These are phyloP conservation scores for Linurgus olivaceus DNA, from an alignment of 2,797 vertebrate species.

Conservation along the genomic window DNA sequence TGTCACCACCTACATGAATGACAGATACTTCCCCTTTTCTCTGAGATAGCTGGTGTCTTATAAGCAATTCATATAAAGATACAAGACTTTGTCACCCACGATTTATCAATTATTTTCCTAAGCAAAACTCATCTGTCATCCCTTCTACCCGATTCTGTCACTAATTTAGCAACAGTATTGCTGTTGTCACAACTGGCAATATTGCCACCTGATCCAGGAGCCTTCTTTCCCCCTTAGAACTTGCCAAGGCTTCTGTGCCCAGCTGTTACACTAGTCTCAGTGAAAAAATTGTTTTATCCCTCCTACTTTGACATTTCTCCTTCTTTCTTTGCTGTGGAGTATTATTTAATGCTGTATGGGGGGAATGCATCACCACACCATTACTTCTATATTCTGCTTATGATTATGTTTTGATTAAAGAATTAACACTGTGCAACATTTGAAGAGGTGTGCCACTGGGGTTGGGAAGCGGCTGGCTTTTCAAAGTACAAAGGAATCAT, in stretches of 20 bases:
- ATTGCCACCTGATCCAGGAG: background rate
- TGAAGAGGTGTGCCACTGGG: rapidly evolving
- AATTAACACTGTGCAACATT: background rate
- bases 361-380: too few species aligned
- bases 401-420: background rate
- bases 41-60: background rate
- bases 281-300: background rate
- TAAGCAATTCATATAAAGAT: background rate
- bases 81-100: background rate
- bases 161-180: background rate
- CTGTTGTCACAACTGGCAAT: background rate
- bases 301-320: background rate
- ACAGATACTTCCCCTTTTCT: background rate
- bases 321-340: background rate
- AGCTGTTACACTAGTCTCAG: background rate
- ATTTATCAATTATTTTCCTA: background rate
- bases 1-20: background rate
- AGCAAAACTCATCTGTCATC: background rate
- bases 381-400: background rate
- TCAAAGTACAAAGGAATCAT: background rate
- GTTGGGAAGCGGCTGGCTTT: background rate
- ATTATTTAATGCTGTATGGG: background rate
- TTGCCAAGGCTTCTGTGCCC: background rate
- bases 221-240: background rate
- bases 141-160: background rate